phyloP scores from a whole-genome alignment of 2,888 invertebrate genomes.

The Melanotus villosus region DNA sequence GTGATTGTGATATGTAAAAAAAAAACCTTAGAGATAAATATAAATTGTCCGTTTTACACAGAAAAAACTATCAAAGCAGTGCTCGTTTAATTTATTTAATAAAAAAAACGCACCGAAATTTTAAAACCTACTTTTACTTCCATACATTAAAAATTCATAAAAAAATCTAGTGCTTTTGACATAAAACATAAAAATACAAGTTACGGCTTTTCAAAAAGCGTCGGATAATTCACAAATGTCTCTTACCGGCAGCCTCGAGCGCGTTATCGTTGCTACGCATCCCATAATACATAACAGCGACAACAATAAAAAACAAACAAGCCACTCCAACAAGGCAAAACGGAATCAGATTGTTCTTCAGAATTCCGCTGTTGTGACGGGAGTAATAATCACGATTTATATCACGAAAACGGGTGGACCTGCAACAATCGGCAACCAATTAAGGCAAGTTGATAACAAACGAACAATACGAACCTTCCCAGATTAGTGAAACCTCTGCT shows the following conservation, averaged over 20 bases:
- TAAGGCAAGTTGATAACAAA: not conserved
- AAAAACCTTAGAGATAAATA: not conserved
- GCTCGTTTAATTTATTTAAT: too few relatives aligned
- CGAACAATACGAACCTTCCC: constrained; percentile 45
- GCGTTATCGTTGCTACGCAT: constrained; percentile 74
- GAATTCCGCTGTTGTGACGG: constrained; percentile 46
- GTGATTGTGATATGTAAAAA: constrained; percentile 6
- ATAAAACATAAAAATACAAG: not conserved
- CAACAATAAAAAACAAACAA: constrained; percentile 76
- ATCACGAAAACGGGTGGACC: constrained; percentile 57
- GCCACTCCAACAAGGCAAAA: constrained; percentile 75
- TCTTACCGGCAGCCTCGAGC: constrained; percentile 71
- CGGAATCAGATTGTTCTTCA: constrained; percentile 76
- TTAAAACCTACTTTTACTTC: not conserved
- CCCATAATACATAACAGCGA: constrained; percentile 79
- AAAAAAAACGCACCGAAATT: constrained; percentile 1
- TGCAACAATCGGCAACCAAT: constrained; percentile 29
- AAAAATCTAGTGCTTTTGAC: not conserved
- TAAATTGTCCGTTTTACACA: too few relatives aligned
- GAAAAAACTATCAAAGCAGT: too few relatives aligned
- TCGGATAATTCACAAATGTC: not conserved
- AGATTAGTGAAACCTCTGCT: constrained; percentile 42
- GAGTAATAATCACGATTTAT: constrained; percentile 60
- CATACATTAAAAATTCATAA: not conserved
- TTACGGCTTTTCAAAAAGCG: not conserved